Percentiles rank a stretch among this genome's conserved stretches.
These are phyloP conservation scores for Parnassius orleans DNA, from an alignment of 2,888 invertebrate genomes.

Conservation along the genomic window DNA sequence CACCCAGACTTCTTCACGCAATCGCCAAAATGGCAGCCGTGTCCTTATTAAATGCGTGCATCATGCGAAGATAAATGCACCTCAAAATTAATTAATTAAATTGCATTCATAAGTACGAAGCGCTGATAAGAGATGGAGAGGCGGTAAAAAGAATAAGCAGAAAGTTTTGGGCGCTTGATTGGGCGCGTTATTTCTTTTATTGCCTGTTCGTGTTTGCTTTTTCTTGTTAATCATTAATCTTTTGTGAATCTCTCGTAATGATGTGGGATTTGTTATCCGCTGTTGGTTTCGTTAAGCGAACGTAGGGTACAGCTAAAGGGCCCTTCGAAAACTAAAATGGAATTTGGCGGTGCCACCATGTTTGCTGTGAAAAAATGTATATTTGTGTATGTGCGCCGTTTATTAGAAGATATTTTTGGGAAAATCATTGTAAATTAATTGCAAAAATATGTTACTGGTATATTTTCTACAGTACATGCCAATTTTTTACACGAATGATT, in stretches of 20 bases:
- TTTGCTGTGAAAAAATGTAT: background rate
- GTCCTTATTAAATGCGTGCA: slow-evolving; percentile 67
- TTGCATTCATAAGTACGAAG: slow-evolving; percentile 59
- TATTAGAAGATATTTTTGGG: no score
- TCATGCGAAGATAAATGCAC: slow-evolving; percentile 73
- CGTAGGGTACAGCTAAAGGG: background rate
- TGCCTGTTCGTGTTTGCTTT: slow-evolving; percentile 36
- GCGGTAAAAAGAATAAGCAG: slow-evolving; percentile 42
- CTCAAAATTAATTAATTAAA: slow-evolving; percentile 75
- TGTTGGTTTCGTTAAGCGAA: slow-evolving; percentile 1
- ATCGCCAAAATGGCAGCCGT: slow-evolving; percentile 38
- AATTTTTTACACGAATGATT: no score
- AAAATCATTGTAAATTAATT: no score
- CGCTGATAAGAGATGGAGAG: slow-evolving; percentile 28
- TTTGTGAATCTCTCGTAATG: slow-evolving; percentile 30
- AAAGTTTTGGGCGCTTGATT: slow-evolving; percentile 46
- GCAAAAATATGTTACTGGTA: no score
- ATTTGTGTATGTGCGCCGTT: no score
- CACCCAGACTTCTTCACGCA: slow-evolving; percentile 54
- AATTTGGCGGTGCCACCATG: background rate
- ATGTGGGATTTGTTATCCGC: slow-evolving; percentile 25
- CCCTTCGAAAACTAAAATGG: background rate
- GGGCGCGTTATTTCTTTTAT: slow-evolving; percentile 44
- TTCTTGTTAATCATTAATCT: slow-evolving; percentile 39
- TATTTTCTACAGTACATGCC: no score